Evolutionary conservation across 2,113 vertebrate genomes (phyloP).

Genomic region (Mesoclemmys tuberculata): DNA sequence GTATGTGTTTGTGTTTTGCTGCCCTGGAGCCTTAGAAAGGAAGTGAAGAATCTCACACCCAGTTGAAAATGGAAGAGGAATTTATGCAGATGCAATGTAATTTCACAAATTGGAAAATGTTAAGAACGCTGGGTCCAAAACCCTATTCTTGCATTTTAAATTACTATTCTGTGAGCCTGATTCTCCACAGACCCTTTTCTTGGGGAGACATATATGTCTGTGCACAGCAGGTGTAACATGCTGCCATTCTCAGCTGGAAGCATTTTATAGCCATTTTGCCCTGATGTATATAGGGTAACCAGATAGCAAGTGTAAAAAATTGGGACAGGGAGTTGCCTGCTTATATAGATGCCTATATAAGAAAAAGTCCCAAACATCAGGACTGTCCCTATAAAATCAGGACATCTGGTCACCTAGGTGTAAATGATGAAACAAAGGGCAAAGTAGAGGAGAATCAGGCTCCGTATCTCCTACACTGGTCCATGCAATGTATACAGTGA

Average conservation of each 20-base stretch:
- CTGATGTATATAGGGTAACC: not conserved
- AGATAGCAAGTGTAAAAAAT: too few species aligned
- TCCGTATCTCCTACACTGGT: not conserved
- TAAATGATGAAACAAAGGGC: not conserved
- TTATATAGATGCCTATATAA: too few species aligned
- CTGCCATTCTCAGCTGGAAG: not conserved
- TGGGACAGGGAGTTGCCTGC: too few species aligned
- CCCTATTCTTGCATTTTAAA: not conserved
- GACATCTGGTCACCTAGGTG: too few species aligned
- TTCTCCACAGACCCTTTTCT: not conserved
- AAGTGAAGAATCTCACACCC: not conserved
- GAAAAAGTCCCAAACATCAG: too few species aligned
- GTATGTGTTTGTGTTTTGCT: not conserved
- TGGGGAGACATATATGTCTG: not conserved
- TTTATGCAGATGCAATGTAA: not conserved
- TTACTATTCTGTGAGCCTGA: not conserved
- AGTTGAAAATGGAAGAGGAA: not conserved
- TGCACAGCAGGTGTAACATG: not conserved
- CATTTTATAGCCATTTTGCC: not conserved
- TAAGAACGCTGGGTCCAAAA: not conserved
- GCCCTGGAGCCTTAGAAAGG: not conserved
- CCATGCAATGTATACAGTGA: not conserved
- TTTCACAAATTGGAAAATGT: not conserved
- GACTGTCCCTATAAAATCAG: too few species aligned
- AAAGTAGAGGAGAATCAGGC: not conserved